Conservation (phyloP, 2,888 invertebrate genomes). For the Heteromyza rotundicornis region DNA sequence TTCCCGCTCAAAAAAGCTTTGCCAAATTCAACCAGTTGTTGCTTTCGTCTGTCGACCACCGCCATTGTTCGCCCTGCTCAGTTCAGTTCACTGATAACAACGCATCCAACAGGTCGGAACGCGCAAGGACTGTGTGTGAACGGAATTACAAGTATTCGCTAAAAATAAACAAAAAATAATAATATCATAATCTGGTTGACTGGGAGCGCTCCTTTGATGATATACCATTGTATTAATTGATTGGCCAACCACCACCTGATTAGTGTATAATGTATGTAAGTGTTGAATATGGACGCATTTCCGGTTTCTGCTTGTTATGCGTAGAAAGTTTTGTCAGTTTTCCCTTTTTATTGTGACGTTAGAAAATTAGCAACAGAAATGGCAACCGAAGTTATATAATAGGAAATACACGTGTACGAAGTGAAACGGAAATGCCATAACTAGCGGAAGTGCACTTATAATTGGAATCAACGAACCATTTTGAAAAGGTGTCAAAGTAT, state of each 20-base stretch:
- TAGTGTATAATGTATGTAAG: too few species aligned
- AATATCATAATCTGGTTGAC: neutral
- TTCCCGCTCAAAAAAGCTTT: neutral
- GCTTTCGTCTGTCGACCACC: constrained; percentile 5
- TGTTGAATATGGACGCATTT: too few species aligned
- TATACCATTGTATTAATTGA: neutral
- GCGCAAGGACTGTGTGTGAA: neutral
- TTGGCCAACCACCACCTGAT: neutral
- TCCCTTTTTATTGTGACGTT: neutral
- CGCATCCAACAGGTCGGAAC: constrained; percentile 29
- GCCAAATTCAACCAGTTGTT: neutral
- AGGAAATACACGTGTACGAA: neutral
- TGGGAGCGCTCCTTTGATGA: neutral
- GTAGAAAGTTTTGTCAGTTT: neutral
- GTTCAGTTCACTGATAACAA: constrained; percentile 28
- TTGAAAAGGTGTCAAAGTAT: too few species aligned
- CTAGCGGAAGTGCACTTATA: neutral
- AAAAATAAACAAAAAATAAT: neutral
- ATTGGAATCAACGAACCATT: too few species aligned
- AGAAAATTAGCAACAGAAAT: neutral
- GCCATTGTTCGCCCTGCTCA: constrained; percentile 7
- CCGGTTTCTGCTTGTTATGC: neutral
- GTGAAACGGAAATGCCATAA: neutral
- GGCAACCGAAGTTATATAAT: neutral
- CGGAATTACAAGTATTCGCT: neutral